Evolutionary conservation across 1,140 invertebrate species (phyloP).

Genomic region (Trichogramma pretiosum): DNA sequence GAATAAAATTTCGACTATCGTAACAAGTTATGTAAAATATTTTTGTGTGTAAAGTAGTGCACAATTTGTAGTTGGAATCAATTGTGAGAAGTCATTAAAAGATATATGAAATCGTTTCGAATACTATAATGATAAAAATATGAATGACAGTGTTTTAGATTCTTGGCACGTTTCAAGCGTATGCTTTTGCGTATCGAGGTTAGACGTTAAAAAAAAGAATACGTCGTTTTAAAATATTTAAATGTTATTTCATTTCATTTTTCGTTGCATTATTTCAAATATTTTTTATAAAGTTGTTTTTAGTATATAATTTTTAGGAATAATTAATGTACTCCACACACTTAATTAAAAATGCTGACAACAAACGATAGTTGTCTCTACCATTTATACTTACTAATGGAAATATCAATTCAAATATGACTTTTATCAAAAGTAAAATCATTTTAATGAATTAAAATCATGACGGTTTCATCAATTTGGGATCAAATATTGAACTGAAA

Average conservation of each 20-base stretch:
- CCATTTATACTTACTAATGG: background rate
- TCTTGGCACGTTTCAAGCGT: conserved; percentile 16
- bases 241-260: background rate
- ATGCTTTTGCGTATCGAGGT: conserved; percentile 16
- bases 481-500: too few species aligned
- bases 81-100: conserved; percentile 11
- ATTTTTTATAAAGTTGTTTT: background rate
- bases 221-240: background rate
- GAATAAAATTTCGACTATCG: too few species aligned
- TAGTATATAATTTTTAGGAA: background rate
- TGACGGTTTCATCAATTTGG: too few species aligned
- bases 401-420: background rate
- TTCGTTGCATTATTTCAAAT: background rate
- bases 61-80: background rate
- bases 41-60: too few species aligned
- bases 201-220: conserved; percentile 15
- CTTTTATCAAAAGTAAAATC: background rate
- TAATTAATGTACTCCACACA: background rate
- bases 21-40: too few species aligned
- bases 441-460: background rate
- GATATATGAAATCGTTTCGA: conserved; percentile 7
- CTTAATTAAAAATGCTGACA: background rate
- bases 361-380: background rate
- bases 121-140: conserved; percentile 14
- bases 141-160: conserved; percentile 16